phyloP scores from a whole-genome alignment of 1,140 invertebrate species.

The Pogonognathellus flavescens region DNA sequence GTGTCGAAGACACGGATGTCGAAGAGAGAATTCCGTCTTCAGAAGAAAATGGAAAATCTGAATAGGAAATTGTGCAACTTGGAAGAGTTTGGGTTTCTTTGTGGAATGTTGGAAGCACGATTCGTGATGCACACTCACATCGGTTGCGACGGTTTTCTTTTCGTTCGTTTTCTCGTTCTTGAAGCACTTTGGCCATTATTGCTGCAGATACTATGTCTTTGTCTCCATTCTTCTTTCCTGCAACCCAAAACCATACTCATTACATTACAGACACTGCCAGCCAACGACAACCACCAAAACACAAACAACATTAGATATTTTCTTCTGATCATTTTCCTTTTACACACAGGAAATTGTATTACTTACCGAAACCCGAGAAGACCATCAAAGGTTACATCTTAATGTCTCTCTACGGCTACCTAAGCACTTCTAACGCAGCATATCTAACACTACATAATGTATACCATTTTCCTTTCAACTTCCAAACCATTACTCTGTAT shows the following conservation, averaged over 20 bases:
- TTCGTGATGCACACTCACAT: slow-evolving; percentile 60
- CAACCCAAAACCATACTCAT: background rate
- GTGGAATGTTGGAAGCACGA: slow-evolving; percentile 60
- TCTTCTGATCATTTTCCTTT: background rate
- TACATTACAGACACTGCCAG: background rate
- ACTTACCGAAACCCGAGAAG: background rate
- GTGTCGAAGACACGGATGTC: slow-evolving; percentile 13
- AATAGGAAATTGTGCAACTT: slow-evolving; percentile 65
- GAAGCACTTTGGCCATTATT: slow-evolving; percentile 92
- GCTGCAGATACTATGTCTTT: slow-evolving; percentile 88
- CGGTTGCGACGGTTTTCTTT: slow-evolving; percentile 64
- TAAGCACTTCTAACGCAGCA: no score
- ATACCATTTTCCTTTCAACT: no score
- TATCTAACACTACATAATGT: no score
- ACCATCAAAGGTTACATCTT: background rate
- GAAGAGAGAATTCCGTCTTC: slow-evolving; percentile 37
- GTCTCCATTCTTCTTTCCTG: slow-evolving; percentile 57
- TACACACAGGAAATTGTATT: background rate
- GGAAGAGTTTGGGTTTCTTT: slow-evolving; percentile 63
- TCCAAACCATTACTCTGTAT: no score
- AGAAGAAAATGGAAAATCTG: slow-evolving; percentile 58
- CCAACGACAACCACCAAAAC: background rate
- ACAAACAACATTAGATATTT: background rate
- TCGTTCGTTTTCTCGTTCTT: slow-evolving; percentile 83
- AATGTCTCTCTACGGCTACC: background rate